Base-by-base conservation (phyloP, 1,140 invertebrate genomes). In the Helicorthomorpha holstii region DNA sequence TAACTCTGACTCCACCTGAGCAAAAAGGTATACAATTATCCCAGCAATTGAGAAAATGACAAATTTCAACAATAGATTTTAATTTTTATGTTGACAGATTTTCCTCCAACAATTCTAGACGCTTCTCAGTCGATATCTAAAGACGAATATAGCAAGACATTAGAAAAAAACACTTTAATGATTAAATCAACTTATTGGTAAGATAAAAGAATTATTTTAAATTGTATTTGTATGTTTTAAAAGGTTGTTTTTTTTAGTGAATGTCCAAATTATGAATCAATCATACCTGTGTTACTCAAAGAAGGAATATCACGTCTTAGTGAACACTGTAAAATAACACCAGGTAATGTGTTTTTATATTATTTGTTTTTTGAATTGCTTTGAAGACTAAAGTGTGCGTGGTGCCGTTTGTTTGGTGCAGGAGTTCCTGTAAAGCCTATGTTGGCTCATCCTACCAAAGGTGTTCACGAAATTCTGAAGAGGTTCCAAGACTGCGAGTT, bases 371-470 rank as follows among this genome's bases (percentile, higher is more conserved):
- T n/a, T n/a, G n/a, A n/a, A n/a, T n/a, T n/a, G n/a, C n/a, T n/a
- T n/a, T n/a, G n/a, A n/a, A n/a, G n/a, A n/a, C n/a, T n/a, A n/a
- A n/a, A n/a, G n/a, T n/a, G n/a, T n/a, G n/a, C n/a, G n/a, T n/a
- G n/a, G n/a, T n/a, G n/a, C n/a, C n/a, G n/a, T n/a, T n/a, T n/a
- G n/a, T n/a, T n/a, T n/a, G n/a, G n/a, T 26, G 51, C 58, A 64
- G 73, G 73, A 50, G 79, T 98, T 60, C 96, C 96, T 12, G 70
- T 98, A 43, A 92, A 95, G 66, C 96, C 96, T 7, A 99, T 99
- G 96, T 75, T 99, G 56, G 96, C 95, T 1, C 92, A 98, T 69
- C 95, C 96, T 14, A 94, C 94, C 0, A 91, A 89, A 68, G 91
- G 91, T 2, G 79, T 90, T 1, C 73, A 77, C 50, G 93, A 98